Evolutionary conservation across 2,888 invertebrate species (phyloP).

Genomic region (Lysandra coridon): DNA sequence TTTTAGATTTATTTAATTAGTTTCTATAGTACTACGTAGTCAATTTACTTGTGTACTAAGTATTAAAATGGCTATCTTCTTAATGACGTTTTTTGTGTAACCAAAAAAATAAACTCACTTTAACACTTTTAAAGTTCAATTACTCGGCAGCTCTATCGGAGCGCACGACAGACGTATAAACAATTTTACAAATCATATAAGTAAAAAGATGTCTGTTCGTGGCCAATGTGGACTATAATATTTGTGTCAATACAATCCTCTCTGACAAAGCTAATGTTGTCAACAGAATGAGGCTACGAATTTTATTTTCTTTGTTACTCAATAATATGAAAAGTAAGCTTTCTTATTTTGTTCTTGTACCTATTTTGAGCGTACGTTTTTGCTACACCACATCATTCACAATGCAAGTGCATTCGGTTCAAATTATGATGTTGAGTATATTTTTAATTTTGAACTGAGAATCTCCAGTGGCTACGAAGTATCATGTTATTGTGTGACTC

Average conservation of each 20-base stretch:
- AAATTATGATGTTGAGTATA: neutral
- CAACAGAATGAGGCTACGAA: conserved; percentile 59
- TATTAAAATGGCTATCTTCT: neutral
- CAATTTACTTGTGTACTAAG: neutral
- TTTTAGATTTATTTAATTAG: too few relatives aligned
- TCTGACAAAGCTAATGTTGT: conserved; percentile 76
- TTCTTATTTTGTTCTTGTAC: neutral
- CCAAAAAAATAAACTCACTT: neutral
- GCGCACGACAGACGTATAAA: neutral
- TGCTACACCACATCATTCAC: neutral
- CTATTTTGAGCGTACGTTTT: neutral
- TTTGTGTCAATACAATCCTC: conserved; percentile 78
- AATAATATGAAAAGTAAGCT: conserved; percentile 24
- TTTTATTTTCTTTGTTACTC: conserved; percentile 17
- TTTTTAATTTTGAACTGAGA: neutral
- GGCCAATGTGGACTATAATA: conserved; percentile 75
- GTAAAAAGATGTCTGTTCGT: conserved; percentile 58
- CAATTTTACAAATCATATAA: conserved; percentile 62
- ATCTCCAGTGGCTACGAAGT: neutral
- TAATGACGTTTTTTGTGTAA: neutral
- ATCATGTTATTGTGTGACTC: neutral
- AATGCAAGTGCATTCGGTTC: neutral
- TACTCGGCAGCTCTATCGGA: neutral
- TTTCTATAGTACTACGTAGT: too few relatives aligned
- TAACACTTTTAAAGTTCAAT: neutral